phyloP scores from a whole-genome alignment of 2,113 vertebrate genomes.

The Syrmaticus mikado region DNA sequence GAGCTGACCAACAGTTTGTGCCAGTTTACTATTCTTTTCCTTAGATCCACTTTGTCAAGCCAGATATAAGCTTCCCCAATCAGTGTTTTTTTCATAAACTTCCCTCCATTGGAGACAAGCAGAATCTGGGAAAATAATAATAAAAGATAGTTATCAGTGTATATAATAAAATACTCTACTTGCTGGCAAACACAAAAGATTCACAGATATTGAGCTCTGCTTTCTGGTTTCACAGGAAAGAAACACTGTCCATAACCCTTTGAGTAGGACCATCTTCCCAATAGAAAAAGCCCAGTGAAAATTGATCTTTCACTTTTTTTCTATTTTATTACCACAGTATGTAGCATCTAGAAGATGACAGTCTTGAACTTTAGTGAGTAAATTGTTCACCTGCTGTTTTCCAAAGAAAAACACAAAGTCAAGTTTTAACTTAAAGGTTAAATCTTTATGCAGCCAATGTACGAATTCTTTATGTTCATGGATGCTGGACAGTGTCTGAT shows the following conservation, averaged over 20 bases:
- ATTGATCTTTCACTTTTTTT: not conserved
- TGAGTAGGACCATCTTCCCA: not conserved
- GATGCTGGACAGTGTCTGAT: not conserved
- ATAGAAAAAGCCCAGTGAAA: not conserved
- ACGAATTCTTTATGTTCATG: not conserved
- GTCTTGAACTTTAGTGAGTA: not conserved
- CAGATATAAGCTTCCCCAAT: constrained; percentile 99
- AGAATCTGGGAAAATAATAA: constrained; percentile 84
- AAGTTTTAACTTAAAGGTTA: not conserved
- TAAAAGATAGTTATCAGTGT: not conserved
- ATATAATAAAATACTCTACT: not conserved
- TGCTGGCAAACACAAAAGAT: not conserved
- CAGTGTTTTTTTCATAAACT: constrained; percentile 99
- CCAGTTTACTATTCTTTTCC: constrained; percentile 98
- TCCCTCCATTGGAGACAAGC: constrained; percentile 96
- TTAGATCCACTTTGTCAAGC: constrained; percentile 99
- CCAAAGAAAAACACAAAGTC: not conserved
- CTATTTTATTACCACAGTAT: not conserved
- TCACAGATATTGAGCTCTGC: not conserved
- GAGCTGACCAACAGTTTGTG: constrained; percentile 96
- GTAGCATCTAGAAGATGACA: not conserved
- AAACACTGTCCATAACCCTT: not conserved
- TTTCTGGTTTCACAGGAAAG: not conserved
- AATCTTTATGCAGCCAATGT: not conserved
- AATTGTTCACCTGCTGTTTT: not conserved